Evolutionary conservation across 2,113 vertebrate species (phyloP).

Genomic region (Artemisiospiza belli): DNA sequence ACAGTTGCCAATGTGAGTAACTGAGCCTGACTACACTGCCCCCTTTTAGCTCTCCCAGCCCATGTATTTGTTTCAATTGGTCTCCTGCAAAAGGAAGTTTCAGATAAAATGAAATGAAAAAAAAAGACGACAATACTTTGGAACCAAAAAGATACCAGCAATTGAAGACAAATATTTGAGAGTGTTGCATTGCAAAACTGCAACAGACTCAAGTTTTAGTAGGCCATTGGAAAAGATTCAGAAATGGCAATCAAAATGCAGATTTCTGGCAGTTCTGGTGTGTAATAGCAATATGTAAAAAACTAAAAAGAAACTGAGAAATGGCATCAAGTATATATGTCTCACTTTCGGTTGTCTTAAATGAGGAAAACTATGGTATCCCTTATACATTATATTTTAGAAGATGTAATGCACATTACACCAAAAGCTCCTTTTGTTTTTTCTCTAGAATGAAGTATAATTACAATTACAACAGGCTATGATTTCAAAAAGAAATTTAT

Average conservation of each 20-base stretch:
- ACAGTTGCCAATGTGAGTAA: neutral
- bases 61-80: neutral
- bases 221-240: neutral
- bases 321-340: neutral
- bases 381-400: neutral
- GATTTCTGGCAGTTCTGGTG: neutral
- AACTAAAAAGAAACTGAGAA: neutral
- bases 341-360: neutral
- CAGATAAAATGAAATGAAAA: neutral
- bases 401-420: neutral
- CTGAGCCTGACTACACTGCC: neutral
- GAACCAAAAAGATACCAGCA: neutral
- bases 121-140: neutral
- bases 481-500: neutral
- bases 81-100: neutral
- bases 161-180: neutral
- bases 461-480: neutral
- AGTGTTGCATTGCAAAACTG: neutral
- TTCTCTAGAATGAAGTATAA: neutral
- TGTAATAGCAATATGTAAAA: neutral
- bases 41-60: neutral
- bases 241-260: neutral
- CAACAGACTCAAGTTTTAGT: neutral
- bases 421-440: neutral
- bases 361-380: neutral